Evolutionary conservation across 2,888 invertebrate species (phyloP), one percentile per base, ranked within the genome.

Genomic region (Caenorhabditis sp.): DNA sequence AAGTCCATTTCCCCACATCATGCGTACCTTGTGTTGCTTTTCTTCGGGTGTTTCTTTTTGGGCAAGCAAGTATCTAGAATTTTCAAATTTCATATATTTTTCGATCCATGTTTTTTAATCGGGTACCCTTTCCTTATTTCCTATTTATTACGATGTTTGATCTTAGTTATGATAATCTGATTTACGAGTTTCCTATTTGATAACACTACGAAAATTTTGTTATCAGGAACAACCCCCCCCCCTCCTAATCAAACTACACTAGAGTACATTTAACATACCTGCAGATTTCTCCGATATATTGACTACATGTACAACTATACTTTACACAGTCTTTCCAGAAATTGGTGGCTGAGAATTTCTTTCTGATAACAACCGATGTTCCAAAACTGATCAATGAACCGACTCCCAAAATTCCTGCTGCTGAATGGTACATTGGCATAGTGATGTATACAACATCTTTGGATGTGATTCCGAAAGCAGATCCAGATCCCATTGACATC

Each of bases 351-450:
- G 96, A 97, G 89, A 99, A 99, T 89, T 96, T 97, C 85, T 92
- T 92, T 49, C 93, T 91, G 56, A 97, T 92, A 0, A 93, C 94
- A 56, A 94, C 91, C 0, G 95, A 94, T 69, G 92, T 92, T 2
- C 96, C 90, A 77, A 78, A 75, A 0, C 86, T 63, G 20, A 83
- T 83, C 12, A 78, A 31, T 7, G 76, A 77, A 10, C 82, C 82
- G 53, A 81, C 72, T 61, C 83, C 90, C 21, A 90, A 78, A 27
- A 97, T 89, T 43, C 96, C 95, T 4, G 95, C 96, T 0, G 95
- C 95, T 0, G 95, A 94, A 88, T 99, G 97, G 88, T 97, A 99
- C 17, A 97, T 90, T 0, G 97, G 97, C 88, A 99, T 91, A 0
- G 95, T 93, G 20, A 93, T 93, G 88, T 97, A 97, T 83, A 95